Percentiles rank a stretch among this genome's conserved stretches.
Conservation (phyloP, 2,113 vertebrate species). For the Thinocorus orbignyianus region DNA sequence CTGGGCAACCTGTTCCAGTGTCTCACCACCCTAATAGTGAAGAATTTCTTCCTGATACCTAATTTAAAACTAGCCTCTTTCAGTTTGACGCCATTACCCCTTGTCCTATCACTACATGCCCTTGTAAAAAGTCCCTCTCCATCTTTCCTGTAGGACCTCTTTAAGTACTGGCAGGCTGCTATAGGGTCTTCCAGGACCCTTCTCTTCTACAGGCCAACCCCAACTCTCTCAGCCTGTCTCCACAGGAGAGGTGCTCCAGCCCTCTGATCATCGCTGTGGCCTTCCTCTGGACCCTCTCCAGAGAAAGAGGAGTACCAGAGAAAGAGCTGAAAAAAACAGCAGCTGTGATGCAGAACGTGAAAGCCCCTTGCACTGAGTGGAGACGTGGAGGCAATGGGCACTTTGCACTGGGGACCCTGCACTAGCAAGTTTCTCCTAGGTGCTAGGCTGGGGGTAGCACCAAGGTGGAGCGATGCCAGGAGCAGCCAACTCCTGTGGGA, state of each 20-base stretch:
- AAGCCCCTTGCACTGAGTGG: not conserved
- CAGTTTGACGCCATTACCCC: not conserved
- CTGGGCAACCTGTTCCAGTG: not conserved
- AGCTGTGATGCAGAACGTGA: not conserved
- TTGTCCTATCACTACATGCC: not conserved
- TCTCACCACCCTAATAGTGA: not conserved
- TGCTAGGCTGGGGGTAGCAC: no score
- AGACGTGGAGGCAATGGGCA: rapidly evolving
- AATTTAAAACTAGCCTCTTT: not conserved
- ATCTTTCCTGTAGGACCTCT: not conserved
- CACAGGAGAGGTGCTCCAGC: not conserved
- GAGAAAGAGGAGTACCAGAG: not conserved
- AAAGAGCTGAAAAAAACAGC: not conserved
- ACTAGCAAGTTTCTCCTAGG: not conserved
- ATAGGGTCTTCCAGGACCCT: not conserved
- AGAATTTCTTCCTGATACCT: not conserved
- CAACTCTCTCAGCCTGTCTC: not conserved
- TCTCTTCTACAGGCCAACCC: not conserved
- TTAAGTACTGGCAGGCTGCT: not conserved
- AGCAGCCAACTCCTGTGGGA: not conserved
- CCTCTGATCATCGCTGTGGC: not conserved
- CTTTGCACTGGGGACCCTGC: not conserved
- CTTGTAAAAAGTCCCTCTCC: not conserved
- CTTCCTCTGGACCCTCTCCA: not conserved
- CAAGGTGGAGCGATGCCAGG: not conserved